Base-by-base conservation (phyloP, 1,140 invertebrate species). In the Drosophila navojoa region DNA sequence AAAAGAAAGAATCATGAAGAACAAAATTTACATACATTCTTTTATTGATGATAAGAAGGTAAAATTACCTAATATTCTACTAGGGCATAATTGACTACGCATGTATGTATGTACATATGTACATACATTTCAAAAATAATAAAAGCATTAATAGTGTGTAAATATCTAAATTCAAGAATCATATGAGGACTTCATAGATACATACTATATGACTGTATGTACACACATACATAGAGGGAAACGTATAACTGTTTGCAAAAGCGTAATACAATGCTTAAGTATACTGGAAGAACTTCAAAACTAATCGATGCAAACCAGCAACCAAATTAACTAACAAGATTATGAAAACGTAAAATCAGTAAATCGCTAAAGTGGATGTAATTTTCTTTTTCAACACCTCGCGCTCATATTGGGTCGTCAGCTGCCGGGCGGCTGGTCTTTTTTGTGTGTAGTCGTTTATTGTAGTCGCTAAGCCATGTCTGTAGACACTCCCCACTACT, bases 261-360 rank as follows among this genome's bases (percentile, higher is more conserved):
- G 11, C 0, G 35, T 38, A 38, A 3, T 47, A 19, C 58, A 58
- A 42, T 40, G 47, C 44, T 49, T 35, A 40, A 16, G 11, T 62
- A 19, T 15, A 16, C 53, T 38, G 53, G 22, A 35, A 58, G 67
- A 76, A 59, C 59, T 72, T 52, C 42, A 11, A 73, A 74, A 58
- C 72, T 67, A 54, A 52, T 19, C 45, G 16, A 45, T 45, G 15
- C 74, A 69, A 89, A 79, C 68, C 82, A 84, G 62, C 82, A 84
- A 59, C 77, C 79, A 89, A 89, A 84, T 89, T 89, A 89, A 90
- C 85, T 89, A 89, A 89, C 84, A 89, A 89, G 84, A 89, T 89
- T 89, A 89, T 89, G 84, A 89, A 89, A 89, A 89, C 85, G 84
- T 89, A 89, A 89, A 90, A 89, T 89, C 84, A 89, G 84, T 89